Percentiles rank a stretch among this genome's conserved stretches.
Evolutionary conservation across 2,888 invertebrate genomes (phyloP).

Genomic region (Aleiodes testaceus): DNA sequence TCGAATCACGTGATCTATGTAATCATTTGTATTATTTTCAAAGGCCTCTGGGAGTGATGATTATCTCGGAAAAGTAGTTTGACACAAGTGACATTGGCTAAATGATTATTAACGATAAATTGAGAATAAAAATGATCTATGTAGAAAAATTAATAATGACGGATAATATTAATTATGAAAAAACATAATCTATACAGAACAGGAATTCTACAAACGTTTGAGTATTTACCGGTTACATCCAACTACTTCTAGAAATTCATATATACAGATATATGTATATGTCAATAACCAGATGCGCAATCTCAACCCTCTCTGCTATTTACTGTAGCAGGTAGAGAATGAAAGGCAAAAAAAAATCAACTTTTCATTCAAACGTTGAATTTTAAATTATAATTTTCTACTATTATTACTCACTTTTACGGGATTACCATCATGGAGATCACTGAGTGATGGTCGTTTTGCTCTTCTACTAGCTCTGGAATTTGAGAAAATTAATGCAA

Average conservation of each 20-base stretch:
- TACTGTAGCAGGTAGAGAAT: constrained; percentile 24
- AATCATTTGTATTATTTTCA: not conserved
- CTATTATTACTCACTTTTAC: constrained; percentile 70
- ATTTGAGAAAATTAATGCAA: constrained; percentile 13
- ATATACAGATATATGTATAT: not conserved
- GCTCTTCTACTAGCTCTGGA: constrained; percentile 77
- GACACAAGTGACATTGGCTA: not conserved
- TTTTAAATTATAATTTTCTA: not conserved
- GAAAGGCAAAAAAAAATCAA: not conserved
- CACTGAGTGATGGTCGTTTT: constrained; percentile 88
- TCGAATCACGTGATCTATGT: not conserved
- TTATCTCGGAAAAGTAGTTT: not conserved
- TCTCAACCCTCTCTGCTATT: constrained; percentile 6
- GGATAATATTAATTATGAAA: constrained; percentile 11
- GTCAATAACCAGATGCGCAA: constrained; percentile 29
- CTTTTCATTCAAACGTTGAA: not conserved
- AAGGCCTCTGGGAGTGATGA: not conserved
- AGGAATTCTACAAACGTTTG: constrained; percentile 1
- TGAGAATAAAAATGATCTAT: not conserved
- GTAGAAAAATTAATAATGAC: constrained; percentile 9
- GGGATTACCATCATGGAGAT: constrained; percentile 79
- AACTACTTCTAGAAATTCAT: constrained; percentile 42
- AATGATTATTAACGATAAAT: not conserved
- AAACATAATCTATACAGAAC: constrained; percentile 1
- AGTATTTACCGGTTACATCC: constrained; percentile 50